Evolutionary conservation across 2,888 invertebrate genomes (phyloP), one percentile per base, ranked within the genome.

Genomic region (Stomorhina lunata): DNA sequence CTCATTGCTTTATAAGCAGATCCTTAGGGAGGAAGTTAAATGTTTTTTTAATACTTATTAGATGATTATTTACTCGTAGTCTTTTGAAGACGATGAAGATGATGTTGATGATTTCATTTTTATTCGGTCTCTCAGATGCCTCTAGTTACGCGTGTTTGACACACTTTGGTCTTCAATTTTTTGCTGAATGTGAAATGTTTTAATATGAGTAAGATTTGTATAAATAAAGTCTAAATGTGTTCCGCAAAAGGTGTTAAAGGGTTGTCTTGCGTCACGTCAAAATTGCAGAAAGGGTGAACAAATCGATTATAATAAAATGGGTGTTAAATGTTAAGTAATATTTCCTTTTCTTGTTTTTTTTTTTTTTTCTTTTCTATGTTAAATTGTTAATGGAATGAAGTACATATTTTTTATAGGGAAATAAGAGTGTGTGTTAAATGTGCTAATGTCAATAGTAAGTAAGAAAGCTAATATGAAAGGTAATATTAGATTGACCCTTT

Each of bases 241-340:
- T 43, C 50, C 32, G 22, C 63, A 65, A 80, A n/a, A 84, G 81
- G 83, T 81, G 83, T 81, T 61, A 63, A 81, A 81, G 83, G 83
- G 81, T 78, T 81, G 75, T 40, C 61, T 63, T 63, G 43, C 43
- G 27, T 63, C 43, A 25, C 27, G 25, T 40, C 1, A 5, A 25
- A 50, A 29, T 1, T 15, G 12, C 59, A 29, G 32, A 63, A 79
- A 75, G 69, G 79, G 79, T 72, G 65, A 75, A 71, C 71, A 37
- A 82, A 82, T 82, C 61, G 79, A 76, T 76, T 75, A 78, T 45
- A 20, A 25, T 55, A 53, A 78, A 77, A 84, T 82, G 84, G 86
- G 86, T 86, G 86, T 88, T 86, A 87, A 79, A 85, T 85, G 85
- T 85, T 86, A 85, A 86, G 85, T 86, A 89, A 88, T 88, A 87